These are phyloP conservation scores for Tokudaia muenninki DNA, from an alignment of 2,797 vertebrate genomes.

Conservation along the genomic window DNA sequence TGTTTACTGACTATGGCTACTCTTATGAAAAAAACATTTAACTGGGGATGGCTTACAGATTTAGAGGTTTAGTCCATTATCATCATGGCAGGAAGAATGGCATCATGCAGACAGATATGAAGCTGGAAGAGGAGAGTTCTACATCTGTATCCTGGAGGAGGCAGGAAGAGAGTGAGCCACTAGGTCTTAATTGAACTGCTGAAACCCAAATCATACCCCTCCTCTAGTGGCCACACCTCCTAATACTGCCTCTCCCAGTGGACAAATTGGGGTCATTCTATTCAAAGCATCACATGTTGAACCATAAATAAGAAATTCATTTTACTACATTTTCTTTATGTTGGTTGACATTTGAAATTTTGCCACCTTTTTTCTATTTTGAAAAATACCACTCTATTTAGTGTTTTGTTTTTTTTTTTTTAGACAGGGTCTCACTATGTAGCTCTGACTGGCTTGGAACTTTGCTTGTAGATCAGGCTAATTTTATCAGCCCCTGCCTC, in stretches of 20 bases:
- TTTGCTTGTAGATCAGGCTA: neutral
- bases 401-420: neutral
- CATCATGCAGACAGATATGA: neutral
- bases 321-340: constrained; percentile 2
- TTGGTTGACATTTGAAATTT: neutral
- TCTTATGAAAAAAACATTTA: neutral
- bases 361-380: neutral
- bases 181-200: neutral
- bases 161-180: neutral
- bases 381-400: neutral
- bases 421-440: neutral
- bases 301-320: neutral
- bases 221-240: neutral
- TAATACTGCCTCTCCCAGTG: neutral
- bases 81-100: neutral
- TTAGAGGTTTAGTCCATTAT: neutral
- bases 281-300: neutral
- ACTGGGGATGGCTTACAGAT: neutral
- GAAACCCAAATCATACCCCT: neutral
- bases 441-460: neutral
- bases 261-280: neutral
- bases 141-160: neutral
- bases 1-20: neutral
- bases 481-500: neutral
- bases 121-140: neutral